Evolutionary conservation across 2,113 vertebrate species (phyloP), one percentile per base, ranked within the genome.

Genomic region (Phalacrocorax pelagicus): DNA sequence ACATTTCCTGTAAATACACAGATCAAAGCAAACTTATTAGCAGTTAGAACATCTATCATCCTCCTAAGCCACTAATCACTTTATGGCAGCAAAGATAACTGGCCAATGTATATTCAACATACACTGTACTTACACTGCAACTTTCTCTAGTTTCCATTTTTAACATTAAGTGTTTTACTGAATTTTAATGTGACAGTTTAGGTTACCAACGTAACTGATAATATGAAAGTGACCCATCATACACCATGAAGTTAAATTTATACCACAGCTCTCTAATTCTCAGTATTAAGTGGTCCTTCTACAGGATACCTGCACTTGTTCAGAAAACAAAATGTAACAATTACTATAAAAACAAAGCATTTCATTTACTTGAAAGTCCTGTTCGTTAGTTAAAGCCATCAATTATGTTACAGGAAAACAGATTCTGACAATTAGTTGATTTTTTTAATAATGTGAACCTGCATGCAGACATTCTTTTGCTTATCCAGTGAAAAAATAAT

Each of bases 21-120:
- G 95, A 98, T 98, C 96, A 97, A 97, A 98, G 97, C 81, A 94
- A 98, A 97, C 82, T 97, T 94, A 95, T 92, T 95, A 97, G 88
- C 70, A 96, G 91, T 94, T 97, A 96, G 90, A 97, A 51, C 96
- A 97, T 96, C 95, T 95, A 96, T 72, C 93, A 94, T 88, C 86
- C 87, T 94, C 75, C 83, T 63, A 96, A 97, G 91, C 93, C 55
- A 95, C 77, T 96, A 95, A 96, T 92, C 95, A 95, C 86, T 97
- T 92, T 69, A 92, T 15, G 70, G 86, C 81, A 95, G 95, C 79
- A 85, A 74, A 75, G 94, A 96, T 91, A 97, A 96, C 94, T 66
- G 79, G 58, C 20, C 88, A 71, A 94, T 88, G 81, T 93, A 86
- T 81, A 95, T 84, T 96, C 96, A 96, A 97, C 69, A 81, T 40